These are phyloP conservation scores for Elegia similella DNA, from an alignment of 2,888 invertebrate species.

Conservation along the genomic window DNA sequence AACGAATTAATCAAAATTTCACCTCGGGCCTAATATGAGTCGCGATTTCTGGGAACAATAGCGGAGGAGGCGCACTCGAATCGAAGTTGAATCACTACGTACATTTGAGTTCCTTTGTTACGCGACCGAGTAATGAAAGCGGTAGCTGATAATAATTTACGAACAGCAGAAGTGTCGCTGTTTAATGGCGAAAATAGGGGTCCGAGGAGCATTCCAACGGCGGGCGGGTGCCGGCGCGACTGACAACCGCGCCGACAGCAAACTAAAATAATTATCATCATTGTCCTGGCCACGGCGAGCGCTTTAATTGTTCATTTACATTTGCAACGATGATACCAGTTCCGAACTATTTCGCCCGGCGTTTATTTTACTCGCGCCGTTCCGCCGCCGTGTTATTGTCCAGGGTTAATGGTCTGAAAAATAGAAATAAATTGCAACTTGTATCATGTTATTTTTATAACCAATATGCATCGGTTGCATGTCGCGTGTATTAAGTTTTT, in stretches of 20 bases:
- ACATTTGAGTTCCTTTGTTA: constrained; percentile 78
- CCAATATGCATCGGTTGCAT: constrained; percentile 6
- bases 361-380: constrained; percentile 73
- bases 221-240: constrained; percentile 50
- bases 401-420: constrained; percentile 78
- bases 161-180: constrained; percentile 80
- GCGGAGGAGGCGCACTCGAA: constrained; percentile 63
- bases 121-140: constrained; percentile 76
- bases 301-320: constrained; percentile 82
- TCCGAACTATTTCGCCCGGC: constrained; percentile 74
- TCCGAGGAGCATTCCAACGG: constrained; percentile 74
- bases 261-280: constrained; percentile 82
- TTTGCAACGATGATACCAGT: constrained; percentile 80
- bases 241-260: constrained; percentile 75
- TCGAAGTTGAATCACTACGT: constrained; percentile 77
- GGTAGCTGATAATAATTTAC: constrained; percentile 80
- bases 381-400: constrained; percentile 71
- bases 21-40: constrained; percentile 75
- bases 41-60: constrained; percentile 73
- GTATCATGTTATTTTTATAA: constrained; percentile 51
- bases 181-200: constrained; percentile 73
- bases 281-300: constrained; percentile 77
- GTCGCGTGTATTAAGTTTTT: neutral
- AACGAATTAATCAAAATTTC: constrained; percentile 80
- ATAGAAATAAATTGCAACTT: constrained; percentile 75